Evolutionary conservation across 2,113 vertebrate genomes (phyloP).

Genomic region (Camarhynchus parvulus): DNA sequence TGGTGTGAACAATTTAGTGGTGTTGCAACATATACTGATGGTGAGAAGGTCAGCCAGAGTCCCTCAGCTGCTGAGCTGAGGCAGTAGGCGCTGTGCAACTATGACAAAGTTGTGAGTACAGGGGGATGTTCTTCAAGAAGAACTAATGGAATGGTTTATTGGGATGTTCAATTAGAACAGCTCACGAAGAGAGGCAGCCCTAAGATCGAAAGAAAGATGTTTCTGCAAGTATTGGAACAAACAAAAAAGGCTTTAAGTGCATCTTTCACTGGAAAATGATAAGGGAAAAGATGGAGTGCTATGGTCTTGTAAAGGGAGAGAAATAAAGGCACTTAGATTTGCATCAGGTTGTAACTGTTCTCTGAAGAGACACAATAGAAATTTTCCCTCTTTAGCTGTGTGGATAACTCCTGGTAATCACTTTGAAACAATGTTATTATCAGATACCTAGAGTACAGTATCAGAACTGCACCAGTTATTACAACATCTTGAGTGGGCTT

Average conservation of each 20-base stretch:
- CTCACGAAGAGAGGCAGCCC: not conserved
- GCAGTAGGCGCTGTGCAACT: not conserved
- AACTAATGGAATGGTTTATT: not conserved
- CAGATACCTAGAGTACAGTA: not conserved
- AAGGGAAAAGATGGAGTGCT: not conserved
- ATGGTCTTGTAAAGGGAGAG: not conserved
- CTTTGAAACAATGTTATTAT: not conserved
- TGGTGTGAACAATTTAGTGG: not conserved
- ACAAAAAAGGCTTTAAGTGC: not conserved
- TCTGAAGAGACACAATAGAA: not conserved
- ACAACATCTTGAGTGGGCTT: not conserved
- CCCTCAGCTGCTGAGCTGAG: not conserved
- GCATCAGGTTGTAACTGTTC: not conserved
- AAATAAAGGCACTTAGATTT: not conserved
- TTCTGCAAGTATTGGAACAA: not conserved
- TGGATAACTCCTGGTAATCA: not conserved
- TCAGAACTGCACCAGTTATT: not conserved
- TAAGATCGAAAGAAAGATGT: not conserved
- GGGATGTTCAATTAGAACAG: not conserved
- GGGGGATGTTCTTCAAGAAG: not conserved
- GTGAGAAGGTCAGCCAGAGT: not conserved
- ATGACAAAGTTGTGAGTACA: not conserved
- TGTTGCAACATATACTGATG: not conserved
- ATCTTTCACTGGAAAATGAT: not conserved
- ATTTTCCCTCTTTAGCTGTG: not conserved